Evolutionary conservation across 2,797 vertebrate species (phyloP).

Genomic region (Gorsachius magnificus): DNA sequence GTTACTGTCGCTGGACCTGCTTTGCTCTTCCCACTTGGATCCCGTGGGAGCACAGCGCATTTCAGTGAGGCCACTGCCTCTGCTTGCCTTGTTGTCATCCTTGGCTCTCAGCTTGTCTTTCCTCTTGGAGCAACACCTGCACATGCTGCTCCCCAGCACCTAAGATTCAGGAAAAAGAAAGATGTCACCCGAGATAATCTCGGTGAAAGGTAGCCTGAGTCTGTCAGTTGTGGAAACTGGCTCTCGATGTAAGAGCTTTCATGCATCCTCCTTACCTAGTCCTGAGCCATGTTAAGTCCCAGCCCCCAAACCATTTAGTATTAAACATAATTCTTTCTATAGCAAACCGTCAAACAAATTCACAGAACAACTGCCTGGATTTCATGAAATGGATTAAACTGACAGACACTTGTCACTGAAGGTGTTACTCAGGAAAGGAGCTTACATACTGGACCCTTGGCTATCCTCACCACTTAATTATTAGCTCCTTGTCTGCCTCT

Average conservation of each 20-base stretch:
- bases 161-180: neutral
- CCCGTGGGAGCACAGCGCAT: neutral
- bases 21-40: neutral
- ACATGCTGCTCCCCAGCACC: neutral
- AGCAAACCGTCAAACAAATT: neutral
- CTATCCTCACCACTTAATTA: neutral
- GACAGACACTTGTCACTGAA: neutral
- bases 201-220: neutral
- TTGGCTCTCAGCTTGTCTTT: neutral
- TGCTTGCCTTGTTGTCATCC: neutral
- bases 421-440: neutral
- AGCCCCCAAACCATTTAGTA: neutral
- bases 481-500: neutral
- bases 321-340: neutral
- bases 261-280: neutral
- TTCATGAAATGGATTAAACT: neutral
- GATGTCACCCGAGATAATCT: neutral
- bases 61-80: neutral
- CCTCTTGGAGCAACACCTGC: neutral
- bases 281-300: neutral
- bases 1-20: neutral
- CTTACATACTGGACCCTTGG: neutral
- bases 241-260: neutral
- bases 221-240: neutral
- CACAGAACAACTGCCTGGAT: neutral